phyloP scores from a whole-genome alignment of 2,113 vertebrate genomes.

The Hyla sarda region DNA sequence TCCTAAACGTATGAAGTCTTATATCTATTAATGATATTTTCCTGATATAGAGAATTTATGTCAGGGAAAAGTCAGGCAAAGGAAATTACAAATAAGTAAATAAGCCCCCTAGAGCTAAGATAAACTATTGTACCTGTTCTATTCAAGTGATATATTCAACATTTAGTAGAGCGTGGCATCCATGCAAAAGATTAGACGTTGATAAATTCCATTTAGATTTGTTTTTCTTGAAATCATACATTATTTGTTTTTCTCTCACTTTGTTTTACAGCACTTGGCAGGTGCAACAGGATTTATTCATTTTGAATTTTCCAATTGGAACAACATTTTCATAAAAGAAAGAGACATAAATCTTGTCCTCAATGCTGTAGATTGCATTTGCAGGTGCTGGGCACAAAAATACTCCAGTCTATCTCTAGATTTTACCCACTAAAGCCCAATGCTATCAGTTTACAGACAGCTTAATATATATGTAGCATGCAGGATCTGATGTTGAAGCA shows the following conservation, averaged over 20 bases:
- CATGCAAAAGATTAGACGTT: conserved; percentile 76
- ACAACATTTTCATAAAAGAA: conserved; percentile 36
- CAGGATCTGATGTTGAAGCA: too few species aligned
- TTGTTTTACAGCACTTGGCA: conserved; percentile 65
- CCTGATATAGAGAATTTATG: conserved; percentile 75
- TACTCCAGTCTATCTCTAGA: too few species aligned
- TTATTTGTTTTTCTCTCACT: conserved; percentile 62
- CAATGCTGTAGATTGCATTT: not conserved
- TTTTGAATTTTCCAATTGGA: conserved; percentile 63
- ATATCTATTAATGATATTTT: conserved; percentile 73
- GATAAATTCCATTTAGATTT: conserved; percentile 74
- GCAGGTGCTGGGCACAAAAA: not conserved
- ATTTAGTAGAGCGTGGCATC: conserved; percentile 72
- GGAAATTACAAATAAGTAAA: conserved; percentile 80
- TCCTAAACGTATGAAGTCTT: too few species aligned
- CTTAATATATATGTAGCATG: not conserved
- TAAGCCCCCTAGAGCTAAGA: conserved; percentile 75
- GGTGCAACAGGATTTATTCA: conserved; percentile 59
- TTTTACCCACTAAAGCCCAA: not conserved
- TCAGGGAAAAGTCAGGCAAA: conserved; percentile 75
- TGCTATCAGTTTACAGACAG: not conserved
- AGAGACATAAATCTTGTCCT: not conserved
- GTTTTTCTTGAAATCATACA: conserved; percentile 66
- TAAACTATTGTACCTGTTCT: conserved; percentile 72
- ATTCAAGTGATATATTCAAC: conserved; percentile 69